Percentiles rank a stretch among this genome's conserved stretches.
Conservation (phyloP, 1,140 invertebrate species). For the Drosophila erecta region DNA sequence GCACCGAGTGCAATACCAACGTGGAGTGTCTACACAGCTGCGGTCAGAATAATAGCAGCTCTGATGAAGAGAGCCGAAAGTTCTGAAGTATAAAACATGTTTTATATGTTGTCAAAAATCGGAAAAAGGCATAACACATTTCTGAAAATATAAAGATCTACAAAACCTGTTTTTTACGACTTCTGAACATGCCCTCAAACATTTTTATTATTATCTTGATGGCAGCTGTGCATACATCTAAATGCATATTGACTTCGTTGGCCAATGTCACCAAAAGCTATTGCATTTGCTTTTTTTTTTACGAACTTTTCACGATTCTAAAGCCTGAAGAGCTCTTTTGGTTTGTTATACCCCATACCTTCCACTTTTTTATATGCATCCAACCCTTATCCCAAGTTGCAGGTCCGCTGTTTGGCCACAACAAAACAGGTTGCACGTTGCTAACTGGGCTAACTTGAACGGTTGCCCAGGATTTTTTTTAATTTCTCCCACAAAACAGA, state of each 20-base stretch:
- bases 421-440: slow-evolving; percentile 40
- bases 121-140: not conserved
- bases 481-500: not conserved
- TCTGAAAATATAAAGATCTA: no score
- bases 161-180: not conserved
- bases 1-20: slow-evolving; percentile 15
- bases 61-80: not conserved
- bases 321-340: not conserved
- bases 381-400: slow-evolving; percentile 21
- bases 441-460: slow-evolving; percentile 42
- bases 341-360: slow-evolving; percentile 9
- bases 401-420: slow-evolving; percentile 45
- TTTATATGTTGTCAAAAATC: not conserved
- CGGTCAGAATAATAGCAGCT: not conserved
- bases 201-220: not conserved
- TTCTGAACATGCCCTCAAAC: not conserved
- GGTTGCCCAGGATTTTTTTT: slow-evolving; percentile 38
- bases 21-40: slow-evolving; percentile 6
- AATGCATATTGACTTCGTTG: not conserved
- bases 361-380: not conserved
- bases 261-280: slow-evolving; percentile 2
- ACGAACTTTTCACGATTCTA: no score
- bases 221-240: slow-evolving; percentile 1
- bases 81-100: no score
- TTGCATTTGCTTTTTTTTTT: not conserved